Percentiles rank a stretch among this genome's conserved stretches.
phyloP scores from a whole-genome alignment of 2,113 vertebrate species.

The Heptranchias perlo region DNA sequence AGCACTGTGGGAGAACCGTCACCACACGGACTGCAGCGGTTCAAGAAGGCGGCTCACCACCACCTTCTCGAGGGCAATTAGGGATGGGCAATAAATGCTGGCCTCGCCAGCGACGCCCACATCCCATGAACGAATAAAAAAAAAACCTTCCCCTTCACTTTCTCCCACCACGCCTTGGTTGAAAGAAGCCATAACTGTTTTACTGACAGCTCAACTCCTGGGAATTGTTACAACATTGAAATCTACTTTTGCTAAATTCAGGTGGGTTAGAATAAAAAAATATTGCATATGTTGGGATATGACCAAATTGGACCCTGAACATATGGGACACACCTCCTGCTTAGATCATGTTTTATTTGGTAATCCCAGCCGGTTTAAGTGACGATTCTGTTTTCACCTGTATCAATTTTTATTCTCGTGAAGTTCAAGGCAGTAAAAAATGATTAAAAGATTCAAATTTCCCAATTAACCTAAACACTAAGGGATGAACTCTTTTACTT shows the following conservation, averaged over 20 bases:
- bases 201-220: neutral
- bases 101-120: too few relatives aligned
- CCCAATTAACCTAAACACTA: neutral
- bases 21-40: too few relatives aligned
- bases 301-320: neutral
- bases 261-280: neutral
- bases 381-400: neutral
- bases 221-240: neutral
- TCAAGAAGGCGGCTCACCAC: too few relatives aligned
- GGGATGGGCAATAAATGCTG: too few relatives aligned
- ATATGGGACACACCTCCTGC: neutral
- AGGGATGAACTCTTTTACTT: neutral
- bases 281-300: neutral
- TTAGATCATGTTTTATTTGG: neutral
- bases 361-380: neutral
- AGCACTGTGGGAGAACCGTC: too few relatives aligned
- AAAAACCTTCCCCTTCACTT: too few relatives aligned
- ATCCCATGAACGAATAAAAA: too few relatives aligned
- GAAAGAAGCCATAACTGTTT: neutral
- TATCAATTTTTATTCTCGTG: neutral
- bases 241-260: neutral
- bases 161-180: neutral
- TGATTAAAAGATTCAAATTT: neutral
- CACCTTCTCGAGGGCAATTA: too few relatives aligned
- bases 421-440: neutral